These are phyloP conservation scores for Anthonomus grandis DNA, from an alignment of 1,140 invertebrate species.

Conservation along the genomic window DNA sequence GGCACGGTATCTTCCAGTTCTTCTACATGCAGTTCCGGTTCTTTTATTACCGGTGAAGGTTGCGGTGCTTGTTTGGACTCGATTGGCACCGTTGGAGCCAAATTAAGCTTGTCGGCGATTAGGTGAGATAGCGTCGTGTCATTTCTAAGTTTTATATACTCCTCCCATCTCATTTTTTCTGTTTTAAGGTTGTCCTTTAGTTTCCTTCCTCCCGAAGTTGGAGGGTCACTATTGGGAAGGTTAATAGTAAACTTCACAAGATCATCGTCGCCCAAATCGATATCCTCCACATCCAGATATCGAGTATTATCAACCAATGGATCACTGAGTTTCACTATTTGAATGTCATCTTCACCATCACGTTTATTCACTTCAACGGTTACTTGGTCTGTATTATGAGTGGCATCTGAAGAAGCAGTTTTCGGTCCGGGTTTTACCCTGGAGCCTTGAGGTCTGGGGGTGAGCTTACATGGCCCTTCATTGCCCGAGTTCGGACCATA, in stretches of 20 bases:
- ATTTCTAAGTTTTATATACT: slow-evolving; percentile 1
- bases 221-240: slow-evolving; percentile 1
- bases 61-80: neutral
- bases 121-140: neutral
- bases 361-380: slow-evolving; percentile 9
- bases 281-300: slow-evolving; percentile 34
- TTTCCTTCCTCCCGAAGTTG: slow-evolving; percentile 10
- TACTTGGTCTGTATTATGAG: neutral
- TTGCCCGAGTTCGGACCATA: slow-evolving; percentile 51
- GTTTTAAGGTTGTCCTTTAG: slow-evolving; percentile 11
- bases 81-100: neutral
- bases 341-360: neutral
- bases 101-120: neutral
- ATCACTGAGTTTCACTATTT: neutral
- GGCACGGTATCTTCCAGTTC: slow-evolving; percentile 29
- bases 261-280: slow-evolving; percentile 29
- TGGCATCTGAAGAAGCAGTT: too few relatives aligned
- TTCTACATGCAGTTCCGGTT: slow-evolving; percentile 24
- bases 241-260: slow-evolving; percentile 19
- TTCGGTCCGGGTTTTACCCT: slow-evolving; percentile 3
- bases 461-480: slow-evolving; percentile 26
- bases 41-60: slow-evolving; percentile 25
- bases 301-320: neutral
- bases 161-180: slow-evolving; percentile 13
- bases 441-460: slow-evolving; percentile 16